Evolutionary conservation across 64 coral and sea anemone species (phyloP).

Genomic region (Pachyseris speciosa): DNA sequence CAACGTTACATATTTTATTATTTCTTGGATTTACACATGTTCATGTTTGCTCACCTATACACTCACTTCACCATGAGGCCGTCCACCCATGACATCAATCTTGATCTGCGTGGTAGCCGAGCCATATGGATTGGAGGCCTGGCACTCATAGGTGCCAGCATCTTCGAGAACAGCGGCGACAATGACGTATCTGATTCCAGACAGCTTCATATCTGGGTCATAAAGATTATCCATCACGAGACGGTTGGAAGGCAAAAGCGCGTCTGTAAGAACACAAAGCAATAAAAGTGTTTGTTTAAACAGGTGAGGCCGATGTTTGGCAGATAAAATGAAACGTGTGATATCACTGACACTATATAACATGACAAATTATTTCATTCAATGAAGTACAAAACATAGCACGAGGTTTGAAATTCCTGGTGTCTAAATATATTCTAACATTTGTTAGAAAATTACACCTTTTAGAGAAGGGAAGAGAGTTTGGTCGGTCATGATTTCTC

Average conservation of each 20-base stretch:
- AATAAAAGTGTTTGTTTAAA: too few species aligned
- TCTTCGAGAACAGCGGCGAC: slow-evolving; percentile 30
- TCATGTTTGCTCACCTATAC: background rate
- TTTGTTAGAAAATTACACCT: too few species aligned
- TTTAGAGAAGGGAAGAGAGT: too few species aligned
- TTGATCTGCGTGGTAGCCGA: slow-evolving; percentile 28
- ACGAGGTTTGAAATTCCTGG: too few species aligned
- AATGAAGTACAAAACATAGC: too few species aligned
- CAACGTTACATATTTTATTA: background rate
- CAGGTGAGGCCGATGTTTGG: too few species aligned
- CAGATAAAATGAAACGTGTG: too few species aligned
- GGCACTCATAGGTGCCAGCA: slow-evolving; percentile 58
- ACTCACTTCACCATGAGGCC: background rate
- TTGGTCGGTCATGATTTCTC: too few species aligned
- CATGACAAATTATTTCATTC: too few species aligned
- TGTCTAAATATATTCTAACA: too few species aligned
- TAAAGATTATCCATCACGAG: slow-evolving; percentile 19
- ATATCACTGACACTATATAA: too few species aligned
- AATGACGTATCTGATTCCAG: slow-evolving; percentile 50
- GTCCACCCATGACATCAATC: slow-evolving; percentile 2
- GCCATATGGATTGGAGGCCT: slow-evolving; percentile 21
- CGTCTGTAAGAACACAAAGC: too few species aligned
- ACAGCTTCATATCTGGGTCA: slow-evolving; percentile 35
- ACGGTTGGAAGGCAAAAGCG: slow-evolving; percentile 10
- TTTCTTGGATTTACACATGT: background rate